These are phyloP conservation scores for Pardosa pseudoannulata DNA, from an alignment of 2,888 invertebrate species.

Conservation along the genomic window DNA sequence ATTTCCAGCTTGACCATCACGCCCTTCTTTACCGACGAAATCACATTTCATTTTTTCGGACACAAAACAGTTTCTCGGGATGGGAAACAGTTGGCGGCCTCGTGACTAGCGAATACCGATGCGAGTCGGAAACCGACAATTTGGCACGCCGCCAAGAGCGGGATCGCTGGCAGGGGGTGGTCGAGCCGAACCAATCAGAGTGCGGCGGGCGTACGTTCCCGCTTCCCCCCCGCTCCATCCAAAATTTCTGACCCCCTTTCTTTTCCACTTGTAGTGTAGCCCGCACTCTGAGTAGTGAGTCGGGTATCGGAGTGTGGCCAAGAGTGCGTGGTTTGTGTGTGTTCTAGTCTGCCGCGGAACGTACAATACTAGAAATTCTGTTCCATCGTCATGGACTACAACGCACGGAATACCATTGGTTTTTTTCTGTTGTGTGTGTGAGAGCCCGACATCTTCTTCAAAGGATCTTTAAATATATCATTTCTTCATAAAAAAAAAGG, in stretches of 20 bases:
- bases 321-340: slow-evolving; percentile 21
- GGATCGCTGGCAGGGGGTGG: slow-evolving; percentile 55
- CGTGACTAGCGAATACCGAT: slow-evolving; percentile 43
- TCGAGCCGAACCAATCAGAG: slow-evolving; percentile 58
- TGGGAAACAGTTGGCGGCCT: slow-evolving; percentile 20
- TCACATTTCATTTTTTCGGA: slow-evolving; percentile 57
- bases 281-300: slow-evolving; percentile 35
- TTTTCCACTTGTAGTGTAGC: slow-evolving; percentile 62
- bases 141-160: slow-evolving; percentile 63
- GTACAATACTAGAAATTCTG: too few relatives aligned
- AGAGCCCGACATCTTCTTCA: background rate
- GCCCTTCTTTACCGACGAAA: background rate
- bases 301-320: slow-evolving; percentile 35
- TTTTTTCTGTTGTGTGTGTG: too few relatives aligned
- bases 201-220: slow-evolving; percentile 49
- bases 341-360: slow-evolving; percentile 15
- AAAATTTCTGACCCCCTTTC: slow-evolving; percentile 47
- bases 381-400: slow-evolving; percentile 50
- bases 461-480: slow-evolving; percentile 14
- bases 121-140: slow-evolving; percentile 35
- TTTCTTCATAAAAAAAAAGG: background rate
- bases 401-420: slow-evolving; percentile 58
- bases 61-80: slow-evolving; percentile 34
- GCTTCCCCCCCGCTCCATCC: slow-evolving; percentile 36
- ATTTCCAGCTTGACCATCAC: slow-evolving; percentile 22